Base-by-base conservation (phyloP, 2,797 vertebrate species). In the Helicolenus hilgendorfi region DNA sequence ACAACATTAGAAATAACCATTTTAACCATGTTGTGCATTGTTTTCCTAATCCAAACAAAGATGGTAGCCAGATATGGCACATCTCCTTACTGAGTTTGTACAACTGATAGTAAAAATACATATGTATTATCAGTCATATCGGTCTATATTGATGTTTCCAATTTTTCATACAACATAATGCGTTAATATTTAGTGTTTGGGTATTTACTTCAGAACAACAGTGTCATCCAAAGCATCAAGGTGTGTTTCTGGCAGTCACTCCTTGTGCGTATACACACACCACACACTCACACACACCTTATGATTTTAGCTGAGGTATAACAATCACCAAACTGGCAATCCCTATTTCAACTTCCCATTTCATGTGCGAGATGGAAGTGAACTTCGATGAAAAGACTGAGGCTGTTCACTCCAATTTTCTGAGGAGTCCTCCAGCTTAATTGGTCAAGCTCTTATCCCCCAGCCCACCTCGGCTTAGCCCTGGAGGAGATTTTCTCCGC, bases 381-480 rank as follows among this genome's bases (percentile, higher is more conserved):
- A 96, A 93, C 81, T 92, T 83, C 56, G 24, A 86, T 89, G 89
- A 93, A 94, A 95, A 92, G 90, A 95, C 90, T 87, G 83, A 92
- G 73, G 77, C 94, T 64, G 91, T 78, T 95, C 92, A 81, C 85
- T 95, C 88, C 92, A 95, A 94, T 94, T 95, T 95, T 96, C 93
- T 80, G 88, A 92, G 85, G 81, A 94, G 87, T 95, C 93, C 92
- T 94, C 93, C 88, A 92, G 85, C 89, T 95, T 96, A 96, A 96
- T 96, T 96, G 95, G 95, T 94, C 89, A 90, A 94, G 94, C 93
- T 95, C 90, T 95, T 94, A 96, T 96, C 92, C 86, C 91, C 85
- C 89, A 85, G 88, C 93, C 95, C 92, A 96, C 95, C 94, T 93
- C 93, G 65, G 92, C 92, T 95, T 94, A 95, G 94, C 91, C 91